phyloP scores from a whole-genome alignment of 2,797 vertebrate genomes.

The Trematomus bernacchii region DNA sequence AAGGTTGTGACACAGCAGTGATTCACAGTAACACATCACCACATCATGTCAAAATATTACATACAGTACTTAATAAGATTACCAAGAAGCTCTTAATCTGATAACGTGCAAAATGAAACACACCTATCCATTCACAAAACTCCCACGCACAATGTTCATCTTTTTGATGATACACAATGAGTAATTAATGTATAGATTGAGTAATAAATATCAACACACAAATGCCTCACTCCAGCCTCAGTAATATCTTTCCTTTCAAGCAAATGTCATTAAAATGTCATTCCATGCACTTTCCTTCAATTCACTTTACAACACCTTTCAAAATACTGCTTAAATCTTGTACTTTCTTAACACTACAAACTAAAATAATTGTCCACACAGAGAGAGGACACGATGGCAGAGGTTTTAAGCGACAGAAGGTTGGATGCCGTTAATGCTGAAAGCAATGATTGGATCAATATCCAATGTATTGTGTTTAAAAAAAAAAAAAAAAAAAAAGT shows the following conservation, averaged over 20 bases:
- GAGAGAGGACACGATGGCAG: conserved; percentile 28
- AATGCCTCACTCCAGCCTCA: conserved; percentile 39
- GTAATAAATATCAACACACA: conserved; percentile 82
- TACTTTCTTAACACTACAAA: conserved; percentile 51
- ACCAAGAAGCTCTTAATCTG: conserved; percentile 69
- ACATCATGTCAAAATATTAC: conserved; percentile 78
- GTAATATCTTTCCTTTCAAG: conserved; percentile 46
- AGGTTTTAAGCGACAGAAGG: conserved; percentile 37
- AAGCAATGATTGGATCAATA: conserved; percentile 46
- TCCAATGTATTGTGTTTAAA: conserved; percentile 21
- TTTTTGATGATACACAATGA: conserved; percentile 80
- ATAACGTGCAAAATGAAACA: conserved; percentile 80
- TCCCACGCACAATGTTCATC: conserved; percentile 76
- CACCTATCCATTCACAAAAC: conserved; percentile 75
- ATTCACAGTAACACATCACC: conserved; percentile 75
- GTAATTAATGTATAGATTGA: conserved; percentile 77
- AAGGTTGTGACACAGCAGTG: conserved; percentile 69
- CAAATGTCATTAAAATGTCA: conserved; percentile 53
- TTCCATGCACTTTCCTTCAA: conserved; percentile 61
- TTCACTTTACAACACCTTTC: conserved; percentile 12
- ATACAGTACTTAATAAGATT: conserved; percentile 76
- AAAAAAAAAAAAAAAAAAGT: conserved; percentile 36
- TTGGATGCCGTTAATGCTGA: conserved; percentile 38
- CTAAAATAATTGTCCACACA: conserved; percentile 44
- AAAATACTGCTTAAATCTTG: conserved; percentile 29